phyloP scores from a whole-genome alignment of 1,140 invertebrate species.

The Sarcophaga bullata region DNA sequence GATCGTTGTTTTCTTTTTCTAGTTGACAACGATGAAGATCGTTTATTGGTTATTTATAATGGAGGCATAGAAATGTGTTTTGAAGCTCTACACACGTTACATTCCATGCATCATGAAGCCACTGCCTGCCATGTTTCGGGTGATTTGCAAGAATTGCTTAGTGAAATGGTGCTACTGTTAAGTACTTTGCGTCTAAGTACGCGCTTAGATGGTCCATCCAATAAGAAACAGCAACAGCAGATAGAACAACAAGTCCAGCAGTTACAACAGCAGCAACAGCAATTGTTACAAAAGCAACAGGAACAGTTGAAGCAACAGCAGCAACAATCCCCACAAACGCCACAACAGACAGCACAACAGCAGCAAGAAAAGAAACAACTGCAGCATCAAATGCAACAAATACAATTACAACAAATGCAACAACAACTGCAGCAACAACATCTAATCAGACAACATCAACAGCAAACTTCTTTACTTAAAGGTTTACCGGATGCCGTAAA shows the following conservation, averaged over 20 bases:
- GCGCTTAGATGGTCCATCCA: constrained; percentile 57
- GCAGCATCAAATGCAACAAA: constrained; percentile 58
- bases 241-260: constrained; percentile 52
- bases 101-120: constrained; percentile 94
- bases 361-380: constrained; percentile 57
- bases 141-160: constrained; percentile 84
- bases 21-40: constrained; percentile 88
- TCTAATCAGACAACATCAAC: constrained; percentile 58
- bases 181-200: constrained; percentile 55
- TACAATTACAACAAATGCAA: constrained; percentile 59
- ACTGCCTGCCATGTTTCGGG: constrained; percentile 86
- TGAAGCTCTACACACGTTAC: constrained; percentile 89
- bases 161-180: constrained; percentile 69
- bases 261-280: constrained; percentile 54
- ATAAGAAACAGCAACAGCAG: constrained; percentile 53
- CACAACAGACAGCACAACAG: constrained; percentile 56
- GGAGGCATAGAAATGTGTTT: constrained; percentile 88
- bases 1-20: neutral
- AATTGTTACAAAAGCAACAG: constrained; percentile 58
- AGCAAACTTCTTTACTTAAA: constrained; percentile 69
- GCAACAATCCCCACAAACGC: constrained; percentile 48
- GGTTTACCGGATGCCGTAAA: constrained; percentile 86
- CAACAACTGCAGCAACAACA: constrained; percentile 56
- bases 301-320: constrained; percentile 56
- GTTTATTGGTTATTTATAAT: constrained; percentile 87